Base-by-base conservation (phyloP, 1,140 invertebrate species). In the Archivesica marissinica region DNA sequence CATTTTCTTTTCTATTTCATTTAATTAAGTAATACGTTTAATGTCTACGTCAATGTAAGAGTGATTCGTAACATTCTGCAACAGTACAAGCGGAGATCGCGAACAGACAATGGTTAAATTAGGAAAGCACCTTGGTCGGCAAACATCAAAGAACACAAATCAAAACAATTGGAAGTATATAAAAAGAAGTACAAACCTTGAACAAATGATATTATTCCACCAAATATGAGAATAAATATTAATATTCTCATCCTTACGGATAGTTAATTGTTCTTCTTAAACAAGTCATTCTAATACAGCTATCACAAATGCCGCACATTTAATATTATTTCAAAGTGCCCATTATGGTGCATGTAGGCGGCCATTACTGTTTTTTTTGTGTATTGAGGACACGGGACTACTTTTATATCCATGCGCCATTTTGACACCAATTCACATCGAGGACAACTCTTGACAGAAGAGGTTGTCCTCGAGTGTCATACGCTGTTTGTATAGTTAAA, bases 321-420 rank as follows among this genome's bases (percentile, higher is more conserved):
- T 47, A 66, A 41, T 44, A 33, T 25, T 33, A 68, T 66, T 35
- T 79, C 54, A 20, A 15, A 44, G 15, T 6, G 39, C 33, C 52
- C 44, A 66, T 79, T 66, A 41, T 33, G 4, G 38, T 23, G 44
- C 41, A 47, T 79, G 56, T 79, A 64, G 56, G 56, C 77, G 56
- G 77, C 77, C 77, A 79, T 79, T 79, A 61, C 56, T 68, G 28
- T 50, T 47, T 78, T 23, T 78, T 75, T 79, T 79, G 77, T 79
- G 77, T 79, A 79, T 79, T 79, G 56, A 79, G 77, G 77, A 47
- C 77, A 79, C 15, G 56, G 77, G 30, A 79, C 77, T 79, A 79
- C 68, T 79, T 78, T 79, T 17, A 50, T 28, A 79, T 68, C 52
- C 33, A 47, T 79, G 0, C 56, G 77, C 77, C 0, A 33, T 41